Conservation (phyloP, 2,797 vertebrate genomes). For the Acanthurus lineatus region DNA sequence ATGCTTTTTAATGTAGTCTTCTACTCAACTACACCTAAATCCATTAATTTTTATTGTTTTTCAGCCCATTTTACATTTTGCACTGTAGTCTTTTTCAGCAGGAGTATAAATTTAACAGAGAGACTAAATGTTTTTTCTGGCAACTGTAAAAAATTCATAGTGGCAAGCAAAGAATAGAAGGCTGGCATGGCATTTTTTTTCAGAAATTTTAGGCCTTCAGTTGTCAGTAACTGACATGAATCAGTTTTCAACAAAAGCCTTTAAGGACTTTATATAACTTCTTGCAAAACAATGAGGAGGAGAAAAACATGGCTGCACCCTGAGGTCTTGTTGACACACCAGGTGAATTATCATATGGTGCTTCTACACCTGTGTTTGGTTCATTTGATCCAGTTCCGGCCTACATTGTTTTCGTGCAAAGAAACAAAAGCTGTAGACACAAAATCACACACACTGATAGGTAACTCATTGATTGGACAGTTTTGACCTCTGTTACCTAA, state of each 20-base stretch:
- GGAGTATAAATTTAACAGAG: no score
- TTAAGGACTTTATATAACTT: neutral
- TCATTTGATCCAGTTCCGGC: neutral
- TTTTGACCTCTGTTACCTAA: no score
- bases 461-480: neutral
- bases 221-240: neutral
- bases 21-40: neutral
- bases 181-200: neutral
- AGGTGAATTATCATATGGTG: neutral
- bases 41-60: neutral
- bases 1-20: neutral
- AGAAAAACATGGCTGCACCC: slow-evolving; percentile 7
- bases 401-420: neutral
- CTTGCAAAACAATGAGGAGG: neutral
- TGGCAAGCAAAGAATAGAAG: no score
- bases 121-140: neutral
- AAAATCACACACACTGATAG: neutral
- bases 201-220: neutral
- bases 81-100: neutral
- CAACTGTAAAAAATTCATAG: no score
- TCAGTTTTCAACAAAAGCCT: neutral
- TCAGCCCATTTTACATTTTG: neutral
- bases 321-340: neutral
- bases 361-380: neutral
- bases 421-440: neutral